Conservation (phyloP, 1,140 invertebrate species). For the Antheraea mylitta region DNA sequence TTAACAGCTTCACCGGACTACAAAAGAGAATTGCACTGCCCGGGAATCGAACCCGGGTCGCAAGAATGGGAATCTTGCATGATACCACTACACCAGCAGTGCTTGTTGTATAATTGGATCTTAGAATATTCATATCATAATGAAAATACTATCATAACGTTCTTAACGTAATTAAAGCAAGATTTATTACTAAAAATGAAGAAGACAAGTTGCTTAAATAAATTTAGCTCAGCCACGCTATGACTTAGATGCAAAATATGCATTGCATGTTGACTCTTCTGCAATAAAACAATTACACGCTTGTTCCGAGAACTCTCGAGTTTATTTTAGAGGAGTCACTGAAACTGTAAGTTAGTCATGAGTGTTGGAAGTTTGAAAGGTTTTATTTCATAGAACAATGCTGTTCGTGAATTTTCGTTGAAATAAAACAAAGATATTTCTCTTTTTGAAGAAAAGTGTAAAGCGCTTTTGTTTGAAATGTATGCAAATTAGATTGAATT, state of each 20-base stretch:
- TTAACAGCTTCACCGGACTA: no score
- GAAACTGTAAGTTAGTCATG: constrained; percentile 8
- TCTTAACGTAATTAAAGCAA: no score
- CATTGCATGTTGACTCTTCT: constrained; percentile 13
- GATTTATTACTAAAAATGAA: background rate
- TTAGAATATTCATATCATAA: no score
- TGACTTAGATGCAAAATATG: constrained; percentile 19
- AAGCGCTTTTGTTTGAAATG: background rate
- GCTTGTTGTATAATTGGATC: constrained; percentile 64
- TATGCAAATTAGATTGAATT: background rate
- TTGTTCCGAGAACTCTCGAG: constrained; percentile 17
- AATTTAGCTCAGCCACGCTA: constrained; percentile 21
- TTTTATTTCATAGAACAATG: background rate
- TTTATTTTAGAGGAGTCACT: constrained; percentile 9
- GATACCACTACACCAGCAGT: constrained; percentile 98
- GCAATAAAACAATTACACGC: constrained; percentile 19
- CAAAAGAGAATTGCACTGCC: constrained; percentile 88
- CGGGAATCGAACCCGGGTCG: constrained; percentile 98
- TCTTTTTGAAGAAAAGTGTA: background rate
- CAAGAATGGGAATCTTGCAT: constrained; percentile 98
- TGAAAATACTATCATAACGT: no score
- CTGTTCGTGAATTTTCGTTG: background rate
- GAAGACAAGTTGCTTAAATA: background rate
- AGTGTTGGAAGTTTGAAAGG: background rate
- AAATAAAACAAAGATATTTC: background rate